phyloP scores from a whole-genome alignment of 2,113 vertebrate genomes.

The Gadus chalcogrammus region DNA sequence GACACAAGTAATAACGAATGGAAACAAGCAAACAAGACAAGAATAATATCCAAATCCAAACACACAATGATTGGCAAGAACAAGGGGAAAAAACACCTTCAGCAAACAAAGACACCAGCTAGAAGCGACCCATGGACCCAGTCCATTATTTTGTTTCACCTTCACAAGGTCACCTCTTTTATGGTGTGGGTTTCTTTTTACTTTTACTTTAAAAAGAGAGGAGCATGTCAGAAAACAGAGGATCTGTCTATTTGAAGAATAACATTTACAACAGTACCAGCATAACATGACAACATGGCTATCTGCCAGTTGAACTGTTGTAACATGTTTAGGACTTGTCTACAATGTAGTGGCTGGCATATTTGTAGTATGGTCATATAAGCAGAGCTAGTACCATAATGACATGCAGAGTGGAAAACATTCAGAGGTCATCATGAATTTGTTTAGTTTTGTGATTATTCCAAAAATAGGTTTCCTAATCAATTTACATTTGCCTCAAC shows the following conservation, averaged over 20 bases:
- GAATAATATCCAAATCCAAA: not conserved
- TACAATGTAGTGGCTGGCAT: slow-evolving; percentile 11
- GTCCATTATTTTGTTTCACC: not conserved
- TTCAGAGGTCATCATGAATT: too few relatives aligned
- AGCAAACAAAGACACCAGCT: not conserved
- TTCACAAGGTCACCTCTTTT: not conserved
- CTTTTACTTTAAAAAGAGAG: not conserved
- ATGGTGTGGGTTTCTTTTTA: not conserved
- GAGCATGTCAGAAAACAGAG: not conserved
- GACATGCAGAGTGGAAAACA: not conserved
- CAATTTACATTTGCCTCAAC: too few relatives aligned
- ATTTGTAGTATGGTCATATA: too few relatives aligned
- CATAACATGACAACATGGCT: not conserved
- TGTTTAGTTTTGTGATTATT: too few relatives aligned
- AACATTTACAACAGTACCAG: too few relatives aligned
- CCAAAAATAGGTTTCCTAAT: too few relatives aligned
- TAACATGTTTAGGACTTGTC: slow-evolving; percentile 27
- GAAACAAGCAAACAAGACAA: not conserved
- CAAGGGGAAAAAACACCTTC: not conserved
- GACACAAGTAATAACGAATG: not conserved
- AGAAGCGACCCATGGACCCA: not conserved
- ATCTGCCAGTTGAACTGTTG: not conserved
- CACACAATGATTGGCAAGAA: not conserved
- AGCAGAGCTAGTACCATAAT: not conserved
- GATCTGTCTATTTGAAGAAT: not conserved